A percentile compares a stretch with the other conserved stretches of the same genome.
Evolutionary conservation across 2,888 invertebrate species (phyloP).

Genomic region (Bellardia pandia): DNA sequence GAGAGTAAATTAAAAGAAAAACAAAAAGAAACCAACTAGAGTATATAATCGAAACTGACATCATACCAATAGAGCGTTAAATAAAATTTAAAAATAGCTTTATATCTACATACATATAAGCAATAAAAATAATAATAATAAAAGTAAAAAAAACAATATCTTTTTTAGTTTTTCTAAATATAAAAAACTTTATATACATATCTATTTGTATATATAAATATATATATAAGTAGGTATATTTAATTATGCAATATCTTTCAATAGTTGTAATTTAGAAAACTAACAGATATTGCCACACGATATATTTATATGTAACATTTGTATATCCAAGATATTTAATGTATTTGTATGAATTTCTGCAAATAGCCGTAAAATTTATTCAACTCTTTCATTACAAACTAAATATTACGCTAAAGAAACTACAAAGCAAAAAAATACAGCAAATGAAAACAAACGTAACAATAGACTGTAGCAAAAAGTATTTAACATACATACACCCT

Average conservation of each 20-base stretch:
- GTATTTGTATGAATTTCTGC: constrained; percentile 23
- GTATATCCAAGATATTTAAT: neutral
- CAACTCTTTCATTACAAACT: constrained; percentile 44
- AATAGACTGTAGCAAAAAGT: neutral
- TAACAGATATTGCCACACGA: constrained; percentile 18
- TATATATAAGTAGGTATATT: neutral
- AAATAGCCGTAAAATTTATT: constrained; percentile 57
- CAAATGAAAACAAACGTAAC: constrained; percentile 19
- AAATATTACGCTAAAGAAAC: neutral
- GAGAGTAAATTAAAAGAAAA: neutral
- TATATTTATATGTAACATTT: constrained; percentile 38
- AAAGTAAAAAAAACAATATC: constrained; percentile 26
- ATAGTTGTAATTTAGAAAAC: neutral
- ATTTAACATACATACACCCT: neutral
- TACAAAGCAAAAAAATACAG: constrained; percentile 4
- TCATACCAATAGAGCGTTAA: constrained; percentile 51
- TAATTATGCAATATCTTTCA: constrained; percentile 29
- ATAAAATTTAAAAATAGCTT: neutral
- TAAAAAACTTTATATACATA: neutral
- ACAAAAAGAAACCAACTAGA: constrained; percentile 30
- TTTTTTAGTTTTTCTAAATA: neutral
- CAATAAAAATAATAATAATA: constrained; percentile 10
- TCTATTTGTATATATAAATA: too few species aligned
- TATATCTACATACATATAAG: neutral
- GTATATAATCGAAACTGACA: constrained; percentile 57